Evolutionary conservation across 2,113 vertebrate species (phyloP).

Genomic region (Oryzias celebensis): DNA sequence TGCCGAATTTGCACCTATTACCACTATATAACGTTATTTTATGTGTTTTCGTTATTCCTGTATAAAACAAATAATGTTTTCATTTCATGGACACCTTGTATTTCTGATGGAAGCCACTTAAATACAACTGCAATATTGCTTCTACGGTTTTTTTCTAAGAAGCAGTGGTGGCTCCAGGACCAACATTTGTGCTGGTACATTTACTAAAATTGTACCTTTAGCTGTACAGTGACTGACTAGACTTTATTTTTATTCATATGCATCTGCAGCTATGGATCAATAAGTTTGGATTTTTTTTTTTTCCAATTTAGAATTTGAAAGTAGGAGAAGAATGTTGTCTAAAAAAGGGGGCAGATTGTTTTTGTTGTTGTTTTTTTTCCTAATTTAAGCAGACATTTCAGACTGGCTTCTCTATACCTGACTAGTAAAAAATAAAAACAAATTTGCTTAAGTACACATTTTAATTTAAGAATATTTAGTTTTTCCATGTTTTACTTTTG

Average conservation of each 20-base stretch:
- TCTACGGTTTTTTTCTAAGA: conserved; percentile 40
- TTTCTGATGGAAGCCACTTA: conserved; percentile 56
- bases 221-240: conserved; percentile 1
- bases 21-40: conserved; percentile 65
- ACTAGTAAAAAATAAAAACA: no score
- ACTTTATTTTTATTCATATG: conserved; percentile 11
- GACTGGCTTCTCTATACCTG: no score
- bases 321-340: not conserved
- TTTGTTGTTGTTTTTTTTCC: no score
- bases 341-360: no score
- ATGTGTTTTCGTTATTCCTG: conserved; percentile 50
- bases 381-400: no score
- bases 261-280: conserved; percentile 17
- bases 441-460: no score
- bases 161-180: conserved; percentile 15
- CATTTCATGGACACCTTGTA: conserved; percentile 52
- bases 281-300: conserved; percentile 3
- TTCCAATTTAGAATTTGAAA: conserved; percentile 8
- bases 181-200: conserved; percentile 41
- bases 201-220: not conserved
- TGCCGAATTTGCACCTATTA: conserved; percentile 81
- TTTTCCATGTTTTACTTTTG: not conserved
- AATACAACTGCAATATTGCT: conserved; percentile 43
- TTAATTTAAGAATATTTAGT: conserved; percentile 11
- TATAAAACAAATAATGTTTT: conserved; percentile 59